Conservation (phyloP, 2,888 invertebrate genomes). For the Hyppa rectilinea region DNA sequence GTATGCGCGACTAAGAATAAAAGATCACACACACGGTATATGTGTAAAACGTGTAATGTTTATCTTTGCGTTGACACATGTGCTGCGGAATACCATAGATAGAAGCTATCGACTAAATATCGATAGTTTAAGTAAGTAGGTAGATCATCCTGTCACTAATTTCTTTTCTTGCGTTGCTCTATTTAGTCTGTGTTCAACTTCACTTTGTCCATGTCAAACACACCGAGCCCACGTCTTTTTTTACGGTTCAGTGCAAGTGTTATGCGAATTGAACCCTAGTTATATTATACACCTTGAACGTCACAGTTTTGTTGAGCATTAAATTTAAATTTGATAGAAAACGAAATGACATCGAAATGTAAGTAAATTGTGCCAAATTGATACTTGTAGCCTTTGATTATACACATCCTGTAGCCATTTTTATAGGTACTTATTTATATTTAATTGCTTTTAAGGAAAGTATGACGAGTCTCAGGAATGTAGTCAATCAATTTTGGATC, state of each 20-base stretch:
- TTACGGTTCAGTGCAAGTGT: constrained; percentile 40
- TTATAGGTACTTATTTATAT: constrained; percentile 36
- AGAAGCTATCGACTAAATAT: constrained; percentile 45
- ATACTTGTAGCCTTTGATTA: constrained; percentile 41
- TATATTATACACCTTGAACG: constrained; percentile 40
- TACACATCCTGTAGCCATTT: constrained; percentile 40
- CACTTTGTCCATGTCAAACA: constrained; percentile 39
- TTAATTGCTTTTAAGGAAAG: constrained; percentile 42
- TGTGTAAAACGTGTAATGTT: constrained; percentile 48
- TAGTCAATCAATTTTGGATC: constrained; percentile 40
- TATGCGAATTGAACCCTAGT: constrained; percentile 40
- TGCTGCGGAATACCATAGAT: constrained; percentile 43
- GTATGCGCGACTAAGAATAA: constrained; percentile 41
- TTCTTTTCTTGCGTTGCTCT: constrained; percentile 40
- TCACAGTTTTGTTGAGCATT: constrained; percentile 40
- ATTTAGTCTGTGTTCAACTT: constrained; percentile 39
- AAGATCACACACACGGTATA: constrained; percentile 45
- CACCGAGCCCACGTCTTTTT: constrained; percentile 38
- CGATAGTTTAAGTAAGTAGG: constrained; percentile 45
- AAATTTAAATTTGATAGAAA: constrained; percentile 41
- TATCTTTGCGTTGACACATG: constrained; percentile 44
- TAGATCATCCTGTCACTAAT: constrained; percentile 40
- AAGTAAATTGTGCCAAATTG: constrained; percentile 43
- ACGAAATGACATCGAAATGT: constrained; percentile 43
- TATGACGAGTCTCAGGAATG: constrained; percentile 42